These are phyloP conservation scores for Glaucidium brasilianum DNA, from an alignment of 2,113 vertebrate genomes.

Conservation along the genomic window DNA sequence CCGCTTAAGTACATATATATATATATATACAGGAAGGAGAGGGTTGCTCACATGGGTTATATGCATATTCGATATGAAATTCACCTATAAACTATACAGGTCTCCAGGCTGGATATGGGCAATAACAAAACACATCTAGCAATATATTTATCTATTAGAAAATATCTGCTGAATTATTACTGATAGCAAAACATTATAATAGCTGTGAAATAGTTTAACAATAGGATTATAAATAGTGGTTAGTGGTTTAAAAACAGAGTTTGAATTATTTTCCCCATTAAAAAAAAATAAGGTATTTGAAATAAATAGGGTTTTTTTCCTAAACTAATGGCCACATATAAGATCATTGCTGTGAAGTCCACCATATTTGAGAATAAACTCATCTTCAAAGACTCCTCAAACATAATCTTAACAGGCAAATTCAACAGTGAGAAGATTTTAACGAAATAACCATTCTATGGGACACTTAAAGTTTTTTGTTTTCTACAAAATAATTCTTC, in stretches of 20 bases:
- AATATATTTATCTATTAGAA: neutral
- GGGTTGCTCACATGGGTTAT: fast-evolving
- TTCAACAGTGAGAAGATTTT: neutral
- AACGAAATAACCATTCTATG: neutral
- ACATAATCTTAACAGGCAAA: neutral
- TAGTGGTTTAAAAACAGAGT: neutral
- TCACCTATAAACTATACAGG: neutral
- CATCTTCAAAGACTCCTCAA: neutral
- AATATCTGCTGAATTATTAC: neutral
- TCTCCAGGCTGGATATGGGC: neutral
- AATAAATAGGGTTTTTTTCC: fast-evolving
- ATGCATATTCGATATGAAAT: neutral
- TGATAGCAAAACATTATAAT: neutral
- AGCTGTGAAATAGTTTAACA: neutral
- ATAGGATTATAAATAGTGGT: neutral
- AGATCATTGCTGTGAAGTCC: neutral
- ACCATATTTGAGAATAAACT: neutral
- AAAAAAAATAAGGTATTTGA: neutral
- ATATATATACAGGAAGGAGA: neutral
- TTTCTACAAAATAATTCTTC: neutral
- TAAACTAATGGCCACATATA: neutral
- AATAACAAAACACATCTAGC: neutral
- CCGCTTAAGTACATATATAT: fast-evolving
- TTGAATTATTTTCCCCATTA: neutral
- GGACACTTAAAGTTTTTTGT: neutral